These are phyloP conservation scores for Carlito syrichta DNA, from an alignment of 2,113 vertebrate species.

Conservation along the genomic window DNA sequence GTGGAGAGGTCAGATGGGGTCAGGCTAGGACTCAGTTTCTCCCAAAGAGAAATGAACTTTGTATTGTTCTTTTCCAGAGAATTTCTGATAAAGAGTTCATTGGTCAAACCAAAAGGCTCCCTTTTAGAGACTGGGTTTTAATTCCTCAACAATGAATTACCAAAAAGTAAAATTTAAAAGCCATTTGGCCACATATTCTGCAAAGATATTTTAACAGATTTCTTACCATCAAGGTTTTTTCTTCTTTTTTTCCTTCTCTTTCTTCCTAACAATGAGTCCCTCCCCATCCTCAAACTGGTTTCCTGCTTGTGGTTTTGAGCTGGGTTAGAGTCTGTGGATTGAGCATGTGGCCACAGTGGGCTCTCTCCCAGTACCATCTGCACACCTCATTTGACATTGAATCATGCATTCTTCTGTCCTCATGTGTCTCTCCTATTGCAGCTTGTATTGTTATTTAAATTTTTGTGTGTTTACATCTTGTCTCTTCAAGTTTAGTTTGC, in stretches of 20 bases:
- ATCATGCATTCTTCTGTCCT: slow-evolving; percentile 35
- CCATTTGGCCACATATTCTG: not conserved
- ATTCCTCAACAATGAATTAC: not conserved
- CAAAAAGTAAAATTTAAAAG: not conserved
- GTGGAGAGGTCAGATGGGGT: not conserved
- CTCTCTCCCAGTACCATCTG: slow-evolving; percentile 17
- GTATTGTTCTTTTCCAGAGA: not conserved
- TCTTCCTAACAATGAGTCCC: not conserved
- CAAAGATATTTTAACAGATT: slow-evolving; percentile 12
- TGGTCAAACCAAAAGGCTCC: not conserved
- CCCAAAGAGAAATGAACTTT: not conserved
- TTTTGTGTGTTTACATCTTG: not conserved
- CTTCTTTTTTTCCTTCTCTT: not conserved
- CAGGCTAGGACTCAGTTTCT: not conserved
- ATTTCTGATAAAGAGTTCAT: not conserved
- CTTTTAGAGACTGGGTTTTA: not conserved
- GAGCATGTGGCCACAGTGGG: not conserved
- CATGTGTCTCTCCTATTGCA: slow-evolving; percentile 25
- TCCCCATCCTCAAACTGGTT: not conserved
- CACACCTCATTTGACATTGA: slow-evolving; percentile 53
- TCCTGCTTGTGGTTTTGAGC: slow-evolving; percentile 44
- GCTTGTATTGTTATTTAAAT: slow-evolving; percentile 30
- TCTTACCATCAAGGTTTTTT: not conserved
- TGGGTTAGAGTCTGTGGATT: slow-evolving; percentile 19
- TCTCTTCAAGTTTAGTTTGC: slow-evolving; percentile 11